Conservation (phyloP, 1,140 invertebrate species). For the Leptinotarsa undecemlineata region DNA sequence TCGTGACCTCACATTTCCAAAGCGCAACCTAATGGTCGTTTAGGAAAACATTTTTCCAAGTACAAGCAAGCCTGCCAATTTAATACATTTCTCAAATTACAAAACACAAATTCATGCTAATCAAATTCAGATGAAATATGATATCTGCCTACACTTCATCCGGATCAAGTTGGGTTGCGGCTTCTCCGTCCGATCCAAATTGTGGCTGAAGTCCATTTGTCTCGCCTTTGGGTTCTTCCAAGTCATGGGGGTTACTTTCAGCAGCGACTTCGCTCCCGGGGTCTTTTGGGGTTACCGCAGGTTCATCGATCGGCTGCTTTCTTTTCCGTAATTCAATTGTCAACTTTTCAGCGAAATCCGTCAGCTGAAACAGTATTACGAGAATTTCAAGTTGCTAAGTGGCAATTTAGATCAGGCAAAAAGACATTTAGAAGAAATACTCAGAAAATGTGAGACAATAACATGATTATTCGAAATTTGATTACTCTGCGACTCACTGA, state of each 20-base stretch:
- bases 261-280: not conserved
- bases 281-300: no score
- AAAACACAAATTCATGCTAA: no score
- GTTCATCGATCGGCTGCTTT: slow-evolving; percentile 4
- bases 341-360: slow-evolving; percentile 4
- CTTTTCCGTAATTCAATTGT: not conserved
- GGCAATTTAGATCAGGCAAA: not conserved
- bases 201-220: not conserved
- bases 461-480: no score
- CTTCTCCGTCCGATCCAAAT: not conserved
- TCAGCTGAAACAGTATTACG: not conserved
- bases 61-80: no score
- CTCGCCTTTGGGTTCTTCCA: not conserved
- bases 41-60: no score
- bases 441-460: no score
- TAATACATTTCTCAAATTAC: no score
- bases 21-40: no score
- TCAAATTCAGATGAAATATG: not conserved
- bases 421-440: no score
- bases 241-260: not conserved
- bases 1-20: no score
- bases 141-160: slow-evolving; percentile 18
- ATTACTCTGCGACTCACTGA: no score
- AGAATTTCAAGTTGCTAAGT: no score
- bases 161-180: not conserved